Conservation (phyloP, 2,888 invertebrate species). For the Biston betularia region DNA sequence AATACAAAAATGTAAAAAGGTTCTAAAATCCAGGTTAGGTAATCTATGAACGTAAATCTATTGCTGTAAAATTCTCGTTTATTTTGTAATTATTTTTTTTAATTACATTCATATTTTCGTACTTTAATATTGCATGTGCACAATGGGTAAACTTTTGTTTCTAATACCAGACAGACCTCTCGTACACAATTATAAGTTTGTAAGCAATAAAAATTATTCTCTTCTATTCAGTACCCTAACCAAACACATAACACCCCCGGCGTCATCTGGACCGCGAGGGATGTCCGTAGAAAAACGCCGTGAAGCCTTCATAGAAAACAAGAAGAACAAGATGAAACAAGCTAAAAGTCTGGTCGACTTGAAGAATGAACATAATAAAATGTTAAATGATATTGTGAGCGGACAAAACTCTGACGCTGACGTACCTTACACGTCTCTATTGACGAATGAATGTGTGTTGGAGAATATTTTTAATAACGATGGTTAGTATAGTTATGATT, state of each 20-base stretch:
- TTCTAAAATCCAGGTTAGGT: no score
- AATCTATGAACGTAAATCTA: no score
- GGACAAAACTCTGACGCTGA: conserved; percentile 78
- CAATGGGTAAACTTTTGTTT: no score
- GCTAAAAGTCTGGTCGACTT: conserved; percentile 70
- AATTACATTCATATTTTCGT: no score
- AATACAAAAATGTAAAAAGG: no score
- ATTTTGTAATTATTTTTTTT: no score
- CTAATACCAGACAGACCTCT: no score
- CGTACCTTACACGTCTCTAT: conserved; percentile 74
- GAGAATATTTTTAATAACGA: conserved; percentile 74
- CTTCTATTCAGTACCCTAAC: conserved; percentile 86
- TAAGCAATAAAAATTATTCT: no score
- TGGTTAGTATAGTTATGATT: conserved; percentile 48
- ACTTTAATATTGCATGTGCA: no score
- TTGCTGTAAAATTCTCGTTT: no score
- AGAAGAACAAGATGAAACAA: conserved; percentile 75
- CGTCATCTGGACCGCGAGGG: conserved; percentile 71
- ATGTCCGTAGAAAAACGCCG: conserved; percentile 68
- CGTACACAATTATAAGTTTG: no score
- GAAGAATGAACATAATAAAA: conserved; percentile 71
- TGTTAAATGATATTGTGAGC: conserved; percentile 62
- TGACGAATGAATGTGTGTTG: conserved; percentile 72
- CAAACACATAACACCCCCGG: conserved; percentile 89
- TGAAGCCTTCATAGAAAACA: conserved; percentile 74